A percentile compares a stretch with the other conserved stretches of the same genome.
phyloP scores from a whole-genome alignment of 2,797 vertebrate species.

The Enteromius argenteus region DNA sequence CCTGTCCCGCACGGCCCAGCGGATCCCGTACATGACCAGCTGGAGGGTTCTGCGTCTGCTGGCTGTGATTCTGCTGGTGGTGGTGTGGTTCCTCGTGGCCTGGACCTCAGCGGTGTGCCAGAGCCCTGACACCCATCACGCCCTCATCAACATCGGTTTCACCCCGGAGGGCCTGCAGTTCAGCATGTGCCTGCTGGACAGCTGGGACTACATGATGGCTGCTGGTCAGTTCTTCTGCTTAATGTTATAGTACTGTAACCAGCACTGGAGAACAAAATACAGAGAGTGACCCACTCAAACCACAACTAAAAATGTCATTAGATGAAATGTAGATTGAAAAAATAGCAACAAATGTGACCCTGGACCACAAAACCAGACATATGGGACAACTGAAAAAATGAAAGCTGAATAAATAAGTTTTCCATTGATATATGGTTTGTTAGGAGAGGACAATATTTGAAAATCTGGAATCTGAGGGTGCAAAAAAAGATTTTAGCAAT shows the following conservation, averaged over 20 bases:
- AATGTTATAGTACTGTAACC: neutral
- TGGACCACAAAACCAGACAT: too few relatives aligned
- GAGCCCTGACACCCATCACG: constrained; percentile 83
- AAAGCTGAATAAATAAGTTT: too few relatives aligned
- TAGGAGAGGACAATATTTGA: too few relatives aligned
- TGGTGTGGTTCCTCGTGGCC: constrained; percentile 94
- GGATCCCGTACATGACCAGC: constrained; percentile 96
- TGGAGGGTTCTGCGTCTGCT: constrained; percentile 94
- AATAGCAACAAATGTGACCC: neutral
- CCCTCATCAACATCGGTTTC: constrained; percentile 86
- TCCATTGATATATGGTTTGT: too few relatives aligned
- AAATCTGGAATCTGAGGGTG: too few relatives aligned
- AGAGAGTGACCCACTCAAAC: neutral
- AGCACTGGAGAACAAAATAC: neutral
- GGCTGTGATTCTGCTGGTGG: constrained; percentile 89
- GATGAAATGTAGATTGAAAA: neutral
- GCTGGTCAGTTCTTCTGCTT: constrained; percentile 82
- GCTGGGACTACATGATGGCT: constrained; percentile 99
- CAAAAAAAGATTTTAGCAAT: too few relatives aligned
- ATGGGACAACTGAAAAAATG: too few relatives aligned
- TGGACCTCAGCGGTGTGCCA: constrained; percentile 96
- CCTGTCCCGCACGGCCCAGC: constrained; percentile 94
- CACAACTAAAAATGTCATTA: neutral
- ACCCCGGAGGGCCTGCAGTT: constrained; percentile 93
- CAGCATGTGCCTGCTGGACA: constrained; percentile 93